Evolutionary conservation across 2,113 vertebrate species (phyloP), one percentile per base, ranked within the genome.

Genomic region (Xiphophorus hellerii): DNA sequence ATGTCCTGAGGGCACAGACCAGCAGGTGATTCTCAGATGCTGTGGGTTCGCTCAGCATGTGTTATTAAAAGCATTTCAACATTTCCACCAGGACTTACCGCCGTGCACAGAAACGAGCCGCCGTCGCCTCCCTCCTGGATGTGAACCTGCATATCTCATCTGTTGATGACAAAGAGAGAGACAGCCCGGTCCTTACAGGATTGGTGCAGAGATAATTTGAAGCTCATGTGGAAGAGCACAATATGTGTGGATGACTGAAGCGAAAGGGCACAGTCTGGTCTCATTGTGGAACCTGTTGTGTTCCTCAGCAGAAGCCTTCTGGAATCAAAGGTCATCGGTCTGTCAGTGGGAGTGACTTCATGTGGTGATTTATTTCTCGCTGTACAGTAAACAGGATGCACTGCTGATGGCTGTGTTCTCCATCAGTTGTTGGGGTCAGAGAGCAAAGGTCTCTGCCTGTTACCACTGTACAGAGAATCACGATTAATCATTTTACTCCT

Each of bases 301-400:
- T 13, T 58, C 65, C 58, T 51, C 28, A 30, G n/a, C 33, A 66
- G 4, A 66, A 64, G 71, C 66, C 66, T 29, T 73, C 62, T 3
- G 42, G 29, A 31, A 12, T 62, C 15, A 73, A 84, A 81, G 81
- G 76, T 84, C 67, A 75, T 71, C 42, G 0, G n/a, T 77, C 66
- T 62, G 67, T 78, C 67, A 51, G 80, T 42, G 37, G 72, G 71
- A 72, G 76, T 14, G 22, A 69, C 75, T 83, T 72, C 29, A 48
- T 48, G 62, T 37, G 22, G 37, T 42, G 54, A 80, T 83, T 76
- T 81, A 35, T 75, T 27, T 48, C 44, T 48, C 42, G 20, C 25
- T 12, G n/a, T 71, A 35, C 71, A 76, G 66, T 44, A 42, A 72
- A 70, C n/a, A 39, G 48, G 79, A 77, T 51, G 73, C 6, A 0